Conservation (phyloP, 2,888 invertebrate species). For the Leptarthrus brevirostris region DNA sequence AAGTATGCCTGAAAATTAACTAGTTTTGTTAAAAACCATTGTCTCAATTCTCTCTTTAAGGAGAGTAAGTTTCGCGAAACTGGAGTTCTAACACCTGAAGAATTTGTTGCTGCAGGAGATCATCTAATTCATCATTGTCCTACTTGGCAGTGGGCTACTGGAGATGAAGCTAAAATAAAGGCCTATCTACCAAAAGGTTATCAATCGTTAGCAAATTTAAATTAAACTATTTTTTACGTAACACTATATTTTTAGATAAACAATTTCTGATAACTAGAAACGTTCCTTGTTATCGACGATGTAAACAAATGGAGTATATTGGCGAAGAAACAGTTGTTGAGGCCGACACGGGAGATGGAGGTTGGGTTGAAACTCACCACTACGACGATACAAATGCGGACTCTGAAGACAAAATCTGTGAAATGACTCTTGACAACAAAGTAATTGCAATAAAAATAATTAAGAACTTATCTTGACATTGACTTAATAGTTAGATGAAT, state of each 20-base stretch:
- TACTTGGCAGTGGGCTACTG: conserved; percentile 97
- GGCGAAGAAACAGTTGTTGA: conserved; percentile 90
- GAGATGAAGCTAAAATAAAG: conserved; percentile 89
- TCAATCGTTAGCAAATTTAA: neutral
- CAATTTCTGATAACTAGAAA: conserved; percentile 97
- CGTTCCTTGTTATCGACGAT: conserved; percentile 95
- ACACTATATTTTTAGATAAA: conserved; percentile 77
- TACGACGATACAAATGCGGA: conserved; percentile 73
- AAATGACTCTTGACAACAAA: conserved; percentile 84
- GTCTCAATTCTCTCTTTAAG: no score
- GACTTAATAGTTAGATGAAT: conserved; percentile 61
- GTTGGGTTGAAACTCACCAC: conserved; percentile 99
- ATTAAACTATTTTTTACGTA: neutral
- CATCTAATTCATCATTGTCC: conserved; percentile 99
- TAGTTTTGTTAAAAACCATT: neutral
- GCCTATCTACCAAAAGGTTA: conserved; percentile 81
- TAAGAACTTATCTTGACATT: no score
- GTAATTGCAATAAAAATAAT: conserved; percentile 54
- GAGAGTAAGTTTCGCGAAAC: conserved; percentile 98
- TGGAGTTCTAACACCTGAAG: conserved; percentile 98
- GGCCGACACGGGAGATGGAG: conserved; percentile 85
- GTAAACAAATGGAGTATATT: conserved; percentile 77
- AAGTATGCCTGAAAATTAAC: conserved; percentile 71
- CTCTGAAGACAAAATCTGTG: conserved; percentile 75
- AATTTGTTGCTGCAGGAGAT: conserved; percentile 98